phyloP scores from a whole-genome alignment of 2,797 vertebrate genomes.

The Alexandromys oeconomus region DNA sequence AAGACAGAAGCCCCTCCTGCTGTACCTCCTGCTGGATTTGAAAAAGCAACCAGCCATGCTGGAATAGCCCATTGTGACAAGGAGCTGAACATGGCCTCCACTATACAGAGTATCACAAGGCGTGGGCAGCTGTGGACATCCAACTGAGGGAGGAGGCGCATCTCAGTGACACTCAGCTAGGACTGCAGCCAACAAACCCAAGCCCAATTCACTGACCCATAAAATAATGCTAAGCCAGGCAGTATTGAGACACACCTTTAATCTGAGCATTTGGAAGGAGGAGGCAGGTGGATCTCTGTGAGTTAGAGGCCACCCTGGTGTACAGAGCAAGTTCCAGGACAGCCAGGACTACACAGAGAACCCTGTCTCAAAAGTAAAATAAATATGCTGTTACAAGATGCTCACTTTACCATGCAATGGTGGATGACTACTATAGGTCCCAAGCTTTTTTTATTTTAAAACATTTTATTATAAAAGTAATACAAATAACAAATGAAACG shows the following conservation, averaged over 20 bases:
- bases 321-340: background rate
- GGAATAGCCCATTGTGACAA: background rate
- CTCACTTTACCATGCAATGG: background rate
- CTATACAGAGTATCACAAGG: background rate
- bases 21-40: background rate
- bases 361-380: background rate
- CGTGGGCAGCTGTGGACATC: background rate
- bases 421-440: background rate
- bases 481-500: constrained; percentile 59
- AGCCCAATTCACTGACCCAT: no score
- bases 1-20: background rate
- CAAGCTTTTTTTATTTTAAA: constrained; percentile 49
- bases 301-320: background rate
- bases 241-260: background rate
- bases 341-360: background rate
- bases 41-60: background rate
- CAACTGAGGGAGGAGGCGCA: background rate
- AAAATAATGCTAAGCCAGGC: background rate
- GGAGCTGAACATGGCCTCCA: background rate
- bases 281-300: background rate
- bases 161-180: background rate
- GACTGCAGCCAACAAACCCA: background rate
- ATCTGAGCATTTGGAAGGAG: background rate
- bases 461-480: constrained; percentile 76
- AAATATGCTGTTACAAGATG: background rate